Base-by-base conservation (phyloP, 2,888 invertebrate species). In the Amaurobius ferox region DNA sequence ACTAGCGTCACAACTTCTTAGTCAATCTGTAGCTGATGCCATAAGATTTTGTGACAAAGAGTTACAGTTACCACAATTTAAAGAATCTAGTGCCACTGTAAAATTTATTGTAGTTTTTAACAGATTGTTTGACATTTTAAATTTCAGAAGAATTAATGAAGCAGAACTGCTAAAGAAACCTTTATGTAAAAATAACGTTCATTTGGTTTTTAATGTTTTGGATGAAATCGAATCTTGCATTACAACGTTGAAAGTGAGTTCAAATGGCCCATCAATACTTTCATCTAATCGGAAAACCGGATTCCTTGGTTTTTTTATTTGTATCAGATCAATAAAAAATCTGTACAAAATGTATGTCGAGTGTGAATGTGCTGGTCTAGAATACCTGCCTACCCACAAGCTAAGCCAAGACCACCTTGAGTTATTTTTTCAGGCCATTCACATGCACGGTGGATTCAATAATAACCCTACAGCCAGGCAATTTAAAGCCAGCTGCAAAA, bases 1-100 rank as follows among this genome's bases (percentile, higher is more conserved):
- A 11, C 40, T 80, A 16, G 80, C 80, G 7, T 28, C 55, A 0
- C 80, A 80, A 19, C 28, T 66, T 16, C 28, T 73, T 6, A 73
- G 55, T 28, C 30, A 26, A 0, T 30, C 44, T 67, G 55, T 80
- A 6, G 73, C 73, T 23, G 80, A 67, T 73, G 66, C 73, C 6
- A 39, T 80, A 3, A 23, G 44, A 30, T 80, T 28, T 28, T 48
- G 62, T 23, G 32, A 48, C 13, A 30, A 48, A 13, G 48, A 35
- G 9, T 55, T 73, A 35, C 23, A 73, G 35, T n/a, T 66, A 7
- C 26, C 48, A 6, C 28, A 73, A 5, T 79, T 80, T 35, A 26
- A 26, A 48, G 72, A 48, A 9, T 70, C 40, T 48, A 55, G 29
- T 32, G 39, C 44, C 1, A 73, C 73, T 1, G 67, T 80, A 6